Base-by-base conservation (phyloP, 2,888 invertebrate genomes). In the Agrochola lota region DNA sequence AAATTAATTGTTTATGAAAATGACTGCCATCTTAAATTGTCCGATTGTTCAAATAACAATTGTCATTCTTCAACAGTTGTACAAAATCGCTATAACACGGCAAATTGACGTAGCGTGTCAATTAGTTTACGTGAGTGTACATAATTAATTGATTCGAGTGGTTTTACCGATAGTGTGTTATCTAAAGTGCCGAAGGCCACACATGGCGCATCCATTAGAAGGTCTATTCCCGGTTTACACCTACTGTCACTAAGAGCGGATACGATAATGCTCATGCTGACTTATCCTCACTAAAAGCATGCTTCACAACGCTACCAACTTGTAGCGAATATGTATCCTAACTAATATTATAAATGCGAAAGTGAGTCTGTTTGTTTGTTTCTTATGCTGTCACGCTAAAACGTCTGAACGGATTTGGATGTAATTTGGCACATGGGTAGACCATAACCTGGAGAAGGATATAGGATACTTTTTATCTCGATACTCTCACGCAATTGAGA, bases 181-280 rank as follows among this genome's bases (percentile, higher is more conserved):
- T 84, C 80, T 78, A 60, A 68, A 78, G 71, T 78, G 71, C 64
- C 30, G 79, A 71, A 78, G 80, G 79, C 84, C 80, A 78, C 78
- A 84, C 71, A 78, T 63, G 71, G 79, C 60, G 84, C 23, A 63
- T 71, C 67, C 79, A 81, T 81, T 78, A 83, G 57, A 43, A 59
- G 35, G 43, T 43, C 40, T 52, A 52, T 49, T 78, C 62, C 7
- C n/a, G 11, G 59, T 40, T n/a, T 40, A 59, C 62, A 35, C 20
- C 20, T 26, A 43, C 59, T 67, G 60, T 57, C 70, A 62, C 26
- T 62, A 69, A 60, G 55, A 68, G 40, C 52, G 35, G 67, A 66
- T 59, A 66, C 20, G 55, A 60, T 59, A 55, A 59, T 35, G 20
- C 23, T 15, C 43, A 64, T 9, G 49, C 23, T 63, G 26, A 69